Evolutionary conservation across 2,888 invertebrate species (phyloP), one percentile per base, ranked within the genome.

Genomic region (Ecliptopera silaceata): DNA sequence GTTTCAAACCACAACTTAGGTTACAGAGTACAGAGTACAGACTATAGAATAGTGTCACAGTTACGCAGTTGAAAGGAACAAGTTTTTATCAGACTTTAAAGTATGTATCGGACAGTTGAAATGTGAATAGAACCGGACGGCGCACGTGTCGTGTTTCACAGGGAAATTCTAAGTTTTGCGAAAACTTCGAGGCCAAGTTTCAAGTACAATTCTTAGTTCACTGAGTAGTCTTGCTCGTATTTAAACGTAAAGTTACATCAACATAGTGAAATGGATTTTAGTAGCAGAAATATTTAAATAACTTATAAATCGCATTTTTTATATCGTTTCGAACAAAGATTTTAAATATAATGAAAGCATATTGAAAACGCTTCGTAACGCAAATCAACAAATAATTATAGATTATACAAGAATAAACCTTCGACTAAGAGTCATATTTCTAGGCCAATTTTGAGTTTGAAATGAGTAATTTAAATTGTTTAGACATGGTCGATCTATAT

Each of bases 81-180:
- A 50, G 42, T 50, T 43, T 22, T 50, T 34, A 48, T 48, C 39
- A 8, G 18, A 26, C 36, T 36, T 47, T 36, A 34, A 36, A 44
- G 34, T 44, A 50, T 52, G 38, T 29, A 52, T 10, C 47, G 51
- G 46, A 48, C 56, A 56, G 11, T 44, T 20, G 36, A 32, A 57
- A 46, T 42, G 46, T 42, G 44, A 46, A 39, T 11, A 26, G 31
- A 41, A 12, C 6, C 12, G 20, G 20, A 20, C 26, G 48, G 45
- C 39, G 50, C 53, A 54, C 43, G 44, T 51, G 59, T 8, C 48
- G 13, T 32, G 38, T 31, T 55, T 57, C 59, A 59, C 42, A 55
- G 43, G 10, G 47, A 15, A 18, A 11, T 12, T 41, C 2, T 0
- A 44, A 58, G 59, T 59, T 51, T 43, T 48, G n/a, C 11, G n/a